phyloP scores from a whole-genome alignment of 2,113 vertebrate genomes.

The Syrrhaptes paradoxus region DNA sequence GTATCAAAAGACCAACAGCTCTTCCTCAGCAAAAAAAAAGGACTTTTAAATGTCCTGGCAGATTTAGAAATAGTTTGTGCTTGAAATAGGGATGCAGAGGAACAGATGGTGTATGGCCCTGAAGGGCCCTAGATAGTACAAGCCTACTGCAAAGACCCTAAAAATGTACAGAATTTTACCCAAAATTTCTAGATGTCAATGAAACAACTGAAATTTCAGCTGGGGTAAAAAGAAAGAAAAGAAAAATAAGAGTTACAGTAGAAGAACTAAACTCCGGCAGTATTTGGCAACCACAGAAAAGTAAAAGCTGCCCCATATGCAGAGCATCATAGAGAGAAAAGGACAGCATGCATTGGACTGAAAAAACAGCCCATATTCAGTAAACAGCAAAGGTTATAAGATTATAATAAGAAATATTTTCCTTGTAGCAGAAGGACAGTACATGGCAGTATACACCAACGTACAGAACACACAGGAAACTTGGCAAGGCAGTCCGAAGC shows the following conservation, averaged over 20 bases:
- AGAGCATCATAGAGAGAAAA: background rate
- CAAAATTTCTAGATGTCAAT: background rate
- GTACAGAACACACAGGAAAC: background rate
- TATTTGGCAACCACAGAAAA: background rate
- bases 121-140: background rate
- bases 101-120: background rate
- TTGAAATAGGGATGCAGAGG: background rate
- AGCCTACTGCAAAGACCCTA: background rate
- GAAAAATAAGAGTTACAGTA: background rate
- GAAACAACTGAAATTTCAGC: background rate
- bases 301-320: background rate
- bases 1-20: background rate
- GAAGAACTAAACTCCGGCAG: background rate
- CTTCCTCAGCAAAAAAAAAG: background rate
- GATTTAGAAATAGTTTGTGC: background rate
- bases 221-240: background rate
- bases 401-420: background rate
- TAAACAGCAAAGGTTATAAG: background rate
- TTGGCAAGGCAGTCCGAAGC: background rate
- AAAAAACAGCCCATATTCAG: background rate
- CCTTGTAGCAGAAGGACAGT: background rate
- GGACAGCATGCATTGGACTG: rapidly evolving
- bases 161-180: background rate
- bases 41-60: background rate
- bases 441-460: background rate